Conservation (phyloP, 2,797 vertebrate genomes). For the Acanthis flammea region DNA sequence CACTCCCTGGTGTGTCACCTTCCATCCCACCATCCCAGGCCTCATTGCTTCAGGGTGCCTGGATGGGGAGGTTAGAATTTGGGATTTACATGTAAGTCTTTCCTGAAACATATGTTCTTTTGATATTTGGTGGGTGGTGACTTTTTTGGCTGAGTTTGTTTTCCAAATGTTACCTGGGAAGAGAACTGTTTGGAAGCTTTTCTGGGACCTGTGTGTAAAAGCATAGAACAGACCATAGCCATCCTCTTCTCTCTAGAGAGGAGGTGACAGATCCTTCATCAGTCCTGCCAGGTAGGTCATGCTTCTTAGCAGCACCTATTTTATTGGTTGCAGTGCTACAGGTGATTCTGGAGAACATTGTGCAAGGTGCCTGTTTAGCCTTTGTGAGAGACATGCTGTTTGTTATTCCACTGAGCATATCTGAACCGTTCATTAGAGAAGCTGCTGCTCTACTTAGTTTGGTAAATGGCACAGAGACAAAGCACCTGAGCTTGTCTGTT, state of each 20-base stretch:
- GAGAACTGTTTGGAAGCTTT: background rate
- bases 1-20: constrained; percentile 98
- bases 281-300: background rate
- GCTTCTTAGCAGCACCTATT: background rate
- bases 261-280: background rate
- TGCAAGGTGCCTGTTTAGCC: background rate
- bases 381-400: background rate
- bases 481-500: background rate
- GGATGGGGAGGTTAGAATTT: constrained; percentile 98
- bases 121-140: background rate
- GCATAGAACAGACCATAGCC: background rate
- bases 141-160: background rate
- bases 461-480: background rate
- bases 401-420: background rate
- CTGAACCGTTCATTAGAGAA: background rate
- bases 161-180: background rate
- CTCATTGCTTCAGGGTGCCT: constrained; percentile 98
- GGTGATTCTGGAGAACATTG: background rate
- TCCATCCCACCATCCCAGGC: constrained; percentile 97
- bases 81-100: constrained; percentile 96
- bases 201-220: background rate
- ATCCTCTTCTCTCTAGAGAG: background rate
- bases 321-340: background rate
- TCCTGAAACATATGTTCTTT: background rate
- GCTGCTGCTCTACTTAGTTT: background rate